Conservation (phyloP, 2,113 vertebrate genomes). For the Pica pica region DNA sequence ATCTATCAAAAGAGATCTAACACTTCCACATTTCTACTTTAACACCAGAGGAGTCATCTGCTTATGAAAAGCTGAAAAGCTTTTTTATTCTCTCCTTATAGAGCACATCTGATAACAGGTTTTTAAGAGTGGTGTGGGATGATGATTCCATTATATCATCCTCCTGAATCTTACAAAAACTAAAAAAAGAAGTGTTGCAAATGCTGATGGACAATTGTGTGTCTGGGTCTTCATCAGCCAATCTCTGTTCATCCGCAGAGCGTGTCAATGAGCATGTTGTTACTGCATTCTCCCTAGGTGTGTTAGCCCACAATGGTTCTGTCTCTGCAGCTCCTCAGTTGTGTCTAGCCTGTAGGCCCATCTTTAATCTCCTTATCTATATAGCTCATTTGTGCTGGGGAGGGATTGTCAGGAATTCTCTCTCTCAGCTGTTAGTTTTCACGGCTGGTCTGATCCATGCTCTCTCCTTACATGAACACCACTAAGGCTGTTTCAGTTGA, state of each 20-base stretch:
- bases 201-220: not conserved
- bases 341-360: not conserved
- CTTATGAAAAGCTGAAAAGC: not conserved
- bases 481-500: not conserved
- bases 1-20: not conserved
- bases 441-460: not conserved
- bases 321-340: not conserved
- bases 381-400: not conserved
- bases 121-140: not conserved
- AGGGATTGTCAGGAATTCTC: not conserved
- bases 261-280: rapidly evolving
- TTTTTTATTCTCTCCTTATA: not conserved
- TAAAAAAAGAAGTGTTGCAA: not conserved
- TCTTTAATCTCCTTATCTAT: not conserved
- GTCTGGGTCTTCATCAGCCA: not conserved
- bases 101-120: not conserved
- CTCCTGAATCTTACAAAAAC: not conserved
- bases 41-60: not conserved
- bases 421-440: not conserved
- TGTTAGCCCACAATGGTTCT: not conserved
- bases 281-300: not conserved
- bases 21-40: not conserved
- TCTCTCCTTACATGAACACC: not conserved
- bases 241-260: not conserved
- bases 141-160: not conserved